A percentile compares a stretch with the other conserved stretches of the same genome.
Conservation (phyloP, 2,888 invertebrate species). For the Itoplectis maculator region DNA sequence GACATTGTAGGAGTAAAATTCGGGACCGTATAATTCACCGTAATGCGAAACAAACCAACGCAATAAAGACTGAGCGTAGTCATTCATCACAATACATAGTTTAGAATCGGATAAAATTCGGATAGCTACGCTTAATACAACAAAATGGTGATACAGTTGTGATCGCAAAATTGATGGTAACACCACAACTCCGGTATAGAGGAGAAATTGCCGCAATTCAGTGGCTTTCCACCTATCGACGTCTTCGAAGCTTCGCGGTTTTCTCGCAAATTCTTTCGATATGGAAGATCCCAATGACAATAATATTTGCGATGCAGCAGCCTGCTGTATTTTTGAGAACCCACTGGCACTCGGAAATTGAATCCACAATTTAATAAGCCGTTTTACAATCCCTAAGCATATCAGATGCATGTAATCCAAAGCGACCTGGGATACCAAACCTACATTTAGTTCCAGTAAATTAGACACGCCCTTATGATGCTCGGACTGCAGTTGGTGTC, state of each 20-base stretch:
- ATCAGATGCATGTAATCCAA: constrained; percentile 68
- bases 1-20: constrained; percentile 53
- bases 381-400: constrained; percentile 64
- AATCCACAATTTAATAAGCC: constrained; percentile 63
- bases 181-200: constrained; percentile 67
- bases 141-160: constrained; percentile 69
- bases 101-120: constrained; percentile 68
- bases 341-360: constrained; percentile 31
- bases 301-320: constrained; percentile 31
- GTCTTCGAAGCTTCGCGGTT: constrained; percentile 65
- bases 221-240: constrained; percentile 68
- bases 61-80: constrained; percentile 69
- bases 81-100: constrained; percentile 56
- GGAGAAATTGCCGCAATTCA: constrained; percentile 64
- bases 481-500: constrained; percentile 64
- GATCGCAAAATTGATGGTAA: constrained; percentile 64
- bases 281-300: constrained; percentile 41
- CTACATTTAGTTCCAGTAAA: constrained; percentile 68
- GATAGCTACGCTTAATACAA: constrained; percentile 70
- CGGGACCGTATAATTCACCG: constrained; percentile 42
- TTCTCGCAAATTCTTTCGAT: constrained; percentile 67
- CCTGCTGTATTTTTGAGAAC: constrained; percentile 32
- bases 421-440: constrained; percentile 67
- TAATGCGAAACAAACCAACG: constrained; percentile 67
- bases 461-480: constrained; percentile 68